A percentile compares a stretch with the other conserved stretches of the same genome.
Evolutionary conservation across 2,888 invertebrate genomes (phyloP).

Genomic region (Chrysina gloriosa): DNA sequence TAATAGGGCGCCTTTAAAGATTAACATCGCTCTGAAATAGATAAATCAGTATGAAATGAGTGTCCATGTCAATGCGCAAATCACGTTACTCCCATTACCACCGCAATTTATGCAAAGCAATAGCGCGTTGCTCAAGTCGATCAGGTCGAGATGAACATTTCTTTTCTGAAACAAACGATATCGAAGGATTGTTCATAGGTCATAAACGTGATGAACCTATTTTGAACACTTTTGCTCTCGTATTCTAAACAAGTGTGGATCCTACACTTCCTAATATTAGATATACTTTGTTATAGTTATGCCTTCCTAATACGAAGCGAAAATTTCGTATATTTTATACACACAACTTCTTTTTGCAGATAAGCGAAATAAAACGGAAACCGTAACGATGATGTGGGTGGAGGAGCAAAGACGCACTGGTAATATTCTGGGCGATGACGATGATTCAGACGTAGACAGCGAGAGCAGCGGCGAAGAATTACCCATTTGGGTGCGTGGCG

Average conservation of each 20-base stretch:
- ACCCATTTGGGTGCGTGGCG: slow-evolving; percentile 80
- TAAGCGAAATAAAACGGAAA: slow-evolving; percentile 6
- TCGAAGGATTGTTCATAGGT: background rate
- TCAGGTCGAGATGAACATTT: background rate
- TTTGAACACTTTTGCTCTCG: background rate
- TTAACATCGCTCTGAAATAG: too few relatives aligned
- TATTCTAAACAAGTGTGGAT: too few relatives aligned
- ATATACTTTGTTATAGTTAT: too few relatives aligned
- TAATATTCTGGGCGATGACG: slow-evolving; percentile 47
- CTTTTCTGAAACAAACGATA: background rate
- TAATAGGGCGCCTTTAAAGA: too few relatives aligned
- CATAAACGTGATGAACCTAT: slow-evolving; percentile 8
- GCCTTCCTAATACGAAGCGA: background rate
- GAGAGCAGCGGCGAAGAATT: slow-evolving; percentile 75
- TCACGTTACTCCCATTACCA: background rate
- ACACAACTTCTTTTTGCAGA: slow-evolving; percentile 28
- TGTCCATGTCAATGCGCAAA: background rate
- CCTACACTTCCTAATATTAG: too few relatives aligned
- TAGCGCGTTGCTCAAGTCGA: too few relatives aligned
- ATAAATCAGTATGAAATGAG: too few relatives aligned
- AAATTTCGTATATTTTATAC: background rate
- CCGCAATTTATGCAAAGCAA: slow-evolving; percentile 14
- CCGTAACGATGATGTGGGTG: slow-evolving; percentile 58
- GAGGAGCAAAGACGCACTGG: slow-evolving; percentile 51
- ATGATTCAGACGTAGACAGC: slow-evolving; percentile 61